These are phyloP conservation scores for Agriopis leucophaearia DNA, from an alignment of 2,888 invertebrate genomes.

Conservation along the genomic window DNA sequence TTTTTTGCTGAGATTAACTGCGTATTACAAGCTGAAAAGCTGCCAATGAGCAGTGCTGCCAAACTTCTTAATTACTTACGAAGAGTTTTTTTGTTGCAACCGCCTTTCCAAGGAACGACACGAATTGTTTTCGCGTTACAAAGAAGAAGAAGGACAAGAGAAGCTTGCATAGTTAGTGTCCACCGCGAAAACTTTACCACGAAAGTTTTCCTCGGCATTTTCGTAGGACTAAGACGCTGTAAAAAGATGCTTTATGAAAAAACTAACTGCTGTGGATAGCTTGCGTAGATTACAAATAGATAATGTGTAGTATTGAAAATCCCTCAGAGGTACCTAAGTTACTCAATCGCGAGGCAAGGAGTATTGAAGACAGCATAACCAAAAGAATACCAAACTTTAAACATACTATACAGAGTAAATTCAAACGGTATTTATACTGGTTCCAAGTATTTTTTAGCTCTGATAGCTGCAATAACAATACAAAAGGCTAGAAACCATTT, in stretches of 20 bases:
- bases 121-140: slow-evolving; percentile 66
- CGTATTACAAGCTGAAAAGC: slow-evolving; percentile 80
- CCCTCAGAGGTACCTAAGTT: no score
- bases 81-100: slow-evolving; percentile 67
- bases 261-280: background rate
- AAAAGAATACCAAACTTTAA: background rate
- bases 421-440: background rate
- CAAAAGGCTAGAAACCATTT: no score
- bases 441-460: no score
- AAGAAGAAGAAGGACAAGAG: slow-evolving; percentile 57
- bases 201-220: slow-evolving; percentile 54
- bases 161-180: slow-evolving; percentile 64
- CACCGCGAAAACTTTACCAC: slow-evolving; percentile 56
- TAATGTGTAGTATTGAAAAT: background rate
- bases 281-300: background rate
- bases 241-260: slow-evolving; percentile 22
- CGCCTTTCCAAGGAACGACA: slow-evolving; percentile 57
- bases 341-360: no score
- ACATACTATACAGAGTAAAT: background rate
- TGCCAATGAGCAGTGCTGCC: slow-evolving; percentile 77
- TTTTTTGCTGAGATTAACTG: slow-evolving; percentile 80
- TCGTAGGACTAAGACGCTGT: slow-evolving; percentile 49
- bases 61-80: slow-evolving; percentile 80
- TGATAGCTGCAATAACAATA: no score
- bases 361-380: background rate